phyloP scores from a whole-genome alignment of 2,113 vertebrate species.

The Andinoacara biseriatus region DNA sequence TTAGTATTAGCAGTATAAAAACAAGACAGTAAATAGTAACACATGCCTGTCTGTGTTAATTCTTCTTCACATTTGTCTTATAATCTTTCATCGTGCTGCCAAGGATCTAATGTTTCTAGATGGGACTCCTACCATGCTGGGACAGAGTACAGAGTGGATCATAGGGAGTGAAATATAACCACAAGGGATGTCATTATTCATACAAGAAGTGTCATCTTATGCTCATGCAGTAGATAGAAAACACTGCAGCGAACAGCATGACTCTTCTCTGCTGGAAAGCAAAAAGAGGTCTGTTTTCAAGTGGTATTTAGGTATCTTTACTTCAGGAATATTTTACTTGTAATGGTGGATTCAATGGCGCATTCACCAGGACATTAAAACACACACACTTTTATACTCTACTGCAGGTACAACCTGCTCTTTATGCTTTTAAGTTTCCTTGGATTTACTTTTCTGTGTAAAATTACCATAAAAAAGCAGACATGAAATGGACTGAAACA shows the following conservation, averaged over 20 bases:
- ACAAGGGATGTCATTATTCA: constrained; percentile 60
- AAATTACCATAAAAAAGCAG: constrained; percentile 25
- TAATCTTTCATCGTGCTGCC: constrained; percentile 7
- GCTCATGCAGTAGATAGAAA: constrained; percentile 52
- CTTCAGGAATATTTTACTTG: constrained; percentile 31
- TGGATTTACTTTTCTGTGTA: constrained; percentile 27
- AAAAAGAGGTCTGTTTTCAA: constrained; percentile 23
- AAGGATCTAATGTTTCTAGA: constrained; percentile 26
- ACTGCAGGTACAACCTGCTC: background rate
- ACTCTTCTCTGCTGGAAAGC: constrained; percentile 48
- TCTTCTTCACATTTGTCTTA: constrained; percentile 2
- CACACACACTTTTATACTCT: background rate
- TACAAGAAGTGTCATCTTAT: constrained; percentile 48
- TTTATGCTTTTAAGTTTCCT: background rate
- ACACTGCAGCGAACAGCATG: constrained; percentile 59
- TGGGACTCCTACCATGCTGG: constrained; percentile 15
- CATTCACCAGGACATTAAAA: constrained; percentile 10
- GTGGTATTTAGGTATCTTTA: constrained; percentile 33
- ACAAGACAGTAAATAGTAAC: background rate
- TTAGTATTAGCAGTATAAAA: background rate
- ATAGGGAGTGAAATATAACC: constrained; percentile 43
- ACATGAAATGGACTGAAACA: constrained; percentile 42
- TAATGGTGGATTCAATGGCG: constrained; percentile 22
- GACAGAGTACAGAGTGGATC: constrained; percentile 31
- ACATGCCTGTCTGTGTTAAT: background rate